Percentiles rank a stretch among this genome's conserved stretches.
Evolutionary conservation across 2,888 invertebrate genomes (phyloP).

Genomic region (Andrena haemorrhoa): DNA sequence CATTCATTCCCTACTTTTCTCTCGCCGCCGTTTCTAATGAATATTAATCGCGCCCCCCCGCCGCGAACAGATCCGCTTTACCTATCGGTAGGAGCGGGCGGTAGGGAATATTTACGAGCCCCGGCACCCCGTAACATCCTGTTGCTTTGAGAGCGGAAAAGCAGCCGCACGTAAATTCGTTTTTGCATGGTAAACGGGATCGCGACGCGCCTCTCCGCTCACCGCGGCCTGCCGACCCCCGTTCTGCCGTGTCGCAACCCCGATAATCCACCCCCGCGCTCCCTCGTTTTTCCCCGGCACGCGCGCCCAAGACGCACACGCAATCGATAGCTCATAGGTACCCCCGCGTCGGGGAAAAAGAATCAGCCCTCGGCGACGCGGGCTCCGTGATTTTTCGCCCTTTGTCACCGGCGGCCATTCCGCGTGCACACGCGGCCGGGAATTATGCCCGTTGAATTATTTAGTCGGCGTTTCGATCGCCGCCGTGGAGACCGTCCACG

Average conservation of each 20-base stretch:
- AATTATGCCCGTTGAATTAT: conserved; percentile 48
- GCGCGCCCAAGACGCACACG: conserved; percentile 42
- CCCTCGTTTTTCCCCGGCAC: conserved; percentile 39
- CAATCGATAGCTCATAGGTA: conserved; percentile 47
- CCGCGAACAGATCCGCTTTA: neutral
- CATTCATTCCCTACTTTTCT: neutral
- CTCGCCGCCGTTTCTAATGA: conserved; percentile 23
- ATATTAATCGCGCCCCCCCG: conserved; percentile 31
- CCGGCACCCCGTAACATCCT: conserved; percentile 13
- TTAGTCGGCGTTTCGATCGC: conserved; percentile 41
- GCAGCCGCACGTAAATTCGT: conserved; percentile 31
- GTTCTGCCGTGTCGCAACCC: neutral
- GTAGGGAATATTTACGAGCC: conserved; percentile 22
- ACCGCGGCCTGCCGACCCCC: neutral
- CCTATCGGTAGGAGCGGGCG: neutral
- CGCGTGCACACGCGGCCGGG: neutral
- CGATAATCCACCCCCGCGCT: conserved; percentile 32
- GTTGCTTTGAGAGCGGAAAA: conserved; percentile 20
- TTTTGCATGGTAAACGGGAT: conserved; percentile 37
- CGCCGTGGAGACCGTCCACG: neutral
- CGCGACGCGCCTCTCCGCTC: conserved; percentile 1
- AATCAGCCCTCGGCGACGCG: neutral
- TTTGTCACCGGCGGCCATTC: conserved; percentile 19
- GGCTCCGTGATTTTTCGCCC: conserved; percentile 43
- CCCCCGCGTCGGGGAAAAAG: conserved; percentile 2